Base-by-base conservation (phyloP, 2,113 vertebrate genomes). In the Pseudopodoces humilis region DNA sequence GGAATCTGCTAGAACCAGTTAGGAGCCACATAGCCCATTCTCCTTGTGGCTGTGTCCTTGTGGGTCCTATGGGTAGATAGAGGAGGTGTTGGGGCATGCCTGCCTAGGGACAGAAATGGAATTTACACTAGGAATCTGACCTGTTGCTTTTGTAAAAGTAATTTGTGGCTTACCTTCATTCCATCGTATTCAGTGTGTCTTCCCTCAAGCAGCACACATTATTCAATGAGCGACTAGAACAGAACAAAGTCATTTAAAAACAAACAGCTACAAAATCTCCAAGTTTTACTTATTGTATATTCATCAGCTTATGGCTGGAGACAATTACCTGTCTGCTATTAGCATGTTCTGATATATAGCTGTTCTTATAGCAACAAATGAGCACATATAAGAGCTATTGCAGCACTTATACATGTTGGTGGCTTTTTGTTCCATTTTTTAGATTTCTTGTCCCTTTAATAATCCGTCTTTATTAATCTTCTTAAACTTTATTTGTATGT, bases 181-280 rank as follows among this genome's bases (percentile, higher is more conserved):
- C n/a, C 19, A 44, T 18, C 0, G 0, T 44, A 65, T 68, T 46
- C 74, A 52, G 44, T 64, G 12, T 41, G 37, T 41, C 41, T 86
- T 88, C 28, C 25, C 41, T 55, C 41, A 64, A 79, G 64, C 6
- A 77, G 23, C 25, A 44, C 56, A 44, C 37, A 65, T 83, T 47
- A 84, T 72, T 90, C 49, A 76, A 11, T 53, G 50, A 30, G 44
- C 83, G 56, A 77, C 64, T 77, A 22, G 23, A 90, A 92, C 31
- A 96, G 58, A 85, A 79, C 6, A 56, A 69, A 87, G 22, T 11
- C 3, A 60, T 90, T 94, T 85, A 37, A 79, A 90, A 87, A 23
- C 41, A 94, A 93, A 67, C 22, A 95, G 15, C 41, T 68, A 64
- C 17, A 87, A 90, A 93, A 76, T 21, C 35, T 87, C 49, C 49